Percentiles rank a stretch among this genome's conserved stretches.
Evolutionary conservation across 2,888 invertebrate genomes (phyloP).

Genomic region (Clitarchus hookeri): DNA sequence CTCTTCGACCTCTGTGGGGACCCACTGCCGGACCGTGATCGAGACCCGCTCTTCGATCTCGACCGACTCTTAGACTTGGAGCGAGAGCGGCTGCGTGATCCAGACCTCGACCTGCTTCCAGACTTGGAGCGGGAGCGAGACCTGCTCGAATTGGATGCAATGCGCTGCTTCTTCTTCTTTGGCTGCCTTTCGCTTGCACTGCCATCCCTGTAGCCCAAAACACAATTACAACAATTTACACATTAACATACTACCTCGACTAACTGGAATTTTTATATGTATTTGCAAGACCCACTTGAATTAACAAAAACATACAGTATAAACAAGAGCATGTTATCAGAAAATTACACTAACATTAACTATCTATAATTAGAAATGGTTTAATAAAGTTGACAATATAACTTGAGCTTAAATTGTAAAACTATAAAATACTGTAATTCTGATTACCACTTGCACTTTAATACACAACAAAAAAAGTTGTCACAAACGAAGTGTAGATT

Average conservation of each 20-base stretch:
- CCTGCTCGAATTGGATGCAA: conserved; percentile 40
- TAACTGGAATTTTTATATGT: no score
- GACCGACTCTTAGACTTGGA: conserved; percentile 50
- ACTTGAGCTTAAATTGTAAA: no score
- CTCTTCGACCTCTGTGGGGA: conserved; percentile 48
- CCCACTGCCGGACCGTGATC: conserved; percentile 49
- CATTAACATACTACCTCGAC: neutral
- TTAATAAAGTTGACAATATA: no score
- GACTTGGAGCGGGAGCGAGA: conserved; percentile 57
- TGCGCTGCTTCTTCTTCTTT: conserved; percentile 38
- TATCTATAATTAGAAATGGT: no score
- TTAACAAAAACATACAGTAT: no score
- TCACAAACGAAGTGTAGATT: no score
- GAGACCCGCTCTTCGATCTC: conserved; percentile 47
- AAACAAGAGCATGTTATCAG: no score
- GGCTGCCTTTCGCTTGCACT: conserved; percentile 46
- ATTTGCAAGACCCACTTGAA: no score
- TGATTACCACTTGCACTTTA: no score
- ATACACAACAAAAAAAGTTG: no score
- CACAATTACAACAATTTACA: conserved; percentile 44
- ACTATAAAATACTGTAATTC: no score
- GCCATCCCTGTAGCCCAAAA: conserved; percentile 42
- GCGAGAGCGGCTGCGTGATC: conserved; percentile 55
- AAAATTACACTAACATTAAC: no score
- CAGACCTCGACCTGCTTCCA: conserved; percentile 53